Base-by-base conservation (phyloP, 2,797 vertebrate genomes). In the Distichodus sexfasciatus region DNA sequence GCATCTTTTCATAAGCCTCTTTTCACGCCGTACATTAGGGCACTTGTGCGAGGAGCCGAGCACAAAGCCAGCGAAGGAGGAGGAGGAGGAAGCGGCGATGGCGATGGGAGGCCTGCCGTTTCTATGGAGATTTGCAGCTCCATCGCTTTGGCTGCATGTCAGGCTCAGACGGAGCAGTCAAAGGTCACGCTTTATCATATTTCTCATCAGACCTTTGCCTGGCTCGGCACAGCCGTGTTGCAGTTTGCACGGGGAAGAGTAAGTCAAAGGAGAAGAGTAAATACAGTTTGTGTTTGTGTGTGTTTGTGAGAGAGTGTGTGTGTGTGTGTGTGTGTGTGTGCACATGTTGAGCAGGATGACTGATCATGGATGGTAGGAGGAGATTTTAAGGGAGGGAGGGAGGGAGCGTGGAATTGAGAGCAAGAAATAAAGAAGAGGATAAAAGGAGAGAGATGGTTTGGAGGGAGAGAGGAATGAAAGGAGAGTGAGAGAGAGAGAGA, bases 161-260 rank as follows among this genome's bases (percentile, higher is more conserved):
- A 66, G 62, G 38, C 19, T 19, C 47, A 66, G 65, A 74, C 47
- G 43, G 44, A 71, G n/a, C 24, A 70, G 47, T 73, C 58, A 73
- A 72, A 81, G 79, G 76, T 73, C 21, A 58, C 7, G 3, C 58
- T 77, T 72, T 80, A 72, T 77, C 70, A 57, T 64, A 68, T 77
- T 79, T 81, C 67, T 66, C 62, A 57, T 44, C 78, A 72, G 63
- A 17, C 33, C 29, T 35, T 41, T 57, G 46, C 24, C n/a, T 57
- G 31, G 17, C 29, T 31, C 6, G 17, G 0, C 12, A 15, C 14
- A 12, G 35, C 28, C n/a, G 54, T 38, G 65, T 28, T 28, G 4
- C 24, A 50, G 23, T 26, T 26, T 57, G 9, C 24, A 29, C 17
- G 24, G 26, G 24, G 36, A 28, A 10, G 26, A 26, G 28, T 26